Percentiles rank a stretch among this genome's conserved stretches.
phyloP scores from a whole-genome alignment of 2,797 vertebrate species.

The Phoebastria nigripes region DNA sequence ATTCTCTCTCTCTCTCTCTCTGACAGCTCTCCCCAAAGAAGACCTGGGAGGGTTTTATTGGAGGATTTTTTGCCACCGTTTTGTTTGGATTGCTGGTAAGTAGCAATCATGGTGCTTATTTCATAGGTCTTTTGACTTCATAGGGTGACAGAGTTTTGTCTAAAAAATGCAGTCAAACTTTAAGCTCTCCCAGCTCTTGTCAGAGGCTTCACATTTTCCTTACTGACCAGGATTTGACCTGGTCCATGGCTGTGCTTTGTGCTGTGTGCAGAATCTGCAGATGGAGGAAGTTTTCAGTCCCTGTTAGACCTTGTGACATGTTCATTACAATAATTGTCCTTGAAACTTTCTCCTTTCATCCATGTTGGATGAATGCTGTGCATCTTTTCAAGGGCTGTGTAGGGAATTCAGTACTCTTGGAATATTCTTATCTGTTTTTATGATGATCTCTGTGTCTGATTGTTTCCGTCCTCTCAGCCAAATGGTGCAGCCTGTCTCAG shows the following conservation, averaged over 20 bases:
- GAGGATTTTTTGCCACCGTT: conserved; percentile 92
- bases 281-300: background rate
- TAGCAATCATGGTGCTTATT: background rate
- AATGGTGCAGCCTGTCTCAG: background rate
- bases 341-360: background rate
- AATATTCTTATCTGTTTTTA: background rate
- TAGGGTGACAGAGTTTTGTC: background rate
- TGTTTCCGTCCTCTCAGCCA: background rate
- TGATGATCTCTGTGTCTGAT: background rate
- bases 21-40: conserved; percentile 96
- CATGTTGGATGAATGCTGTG: background rate
- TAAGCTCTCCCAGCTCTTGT: background rate
- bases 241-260: background rate
- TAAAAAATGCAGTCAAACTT: background rate
- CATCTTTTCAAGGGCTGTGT: background rate
- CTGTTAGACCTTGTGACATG: background rate
- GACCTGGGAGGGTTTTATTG: conserved; percentile 99
- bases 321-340: background rate
- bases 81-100: conserved; percentile 92
- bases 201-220: background rate
- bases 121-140: background rate
- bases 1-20: background rate
- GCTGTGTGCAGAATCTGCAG: background rate
- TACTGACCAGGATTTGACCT: background rate
- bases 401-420: background rate